Percentiles rank a stretch among this genome's conserved stretches.
Conservation (phyloP, 2,888 invertebrate genomes). For the Coleophora deauratella region DNA sequence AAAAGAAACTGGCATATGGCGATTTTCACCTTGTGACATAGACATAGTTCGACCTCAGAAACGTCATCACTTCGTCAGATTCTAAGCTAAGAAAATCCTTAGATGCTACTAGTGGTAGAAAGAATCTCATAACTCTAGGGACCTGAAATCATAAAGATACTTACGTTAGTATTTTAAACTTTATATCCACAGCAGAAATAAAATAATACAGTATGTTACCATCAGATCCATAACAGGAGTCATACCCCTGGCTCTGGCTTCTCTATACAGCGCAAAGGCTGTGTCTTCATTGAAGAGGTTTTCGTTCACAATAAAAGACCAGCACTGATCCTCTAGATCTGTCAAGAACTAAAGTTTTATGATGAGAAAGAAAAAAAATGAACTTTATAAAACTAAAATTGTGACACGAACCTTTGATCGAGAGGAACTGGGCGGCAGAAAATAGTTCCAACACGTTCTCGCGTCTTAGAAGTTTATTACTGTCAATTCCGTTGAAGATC, state of each 20-base stretch:
- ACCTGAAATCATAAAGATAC: conserved; percentile 40
- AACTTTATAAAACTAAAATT: neutral
- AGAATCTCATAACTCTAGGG: conserved; percentile 83
- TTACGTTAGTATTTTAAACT: neutral
- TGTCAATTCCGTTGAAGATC: conserved; percentile 77
- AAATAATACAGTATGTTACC: conserved; percentile 28
- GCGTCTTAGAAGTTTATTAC: conserved; percentile 77
- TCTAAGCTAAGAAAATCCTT: conserved; percentile 81
- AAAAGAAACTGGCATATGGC: too few species aligned
- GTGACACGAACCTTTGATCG: conserved; percentile 74
- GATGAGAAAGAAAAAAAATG: neutral
- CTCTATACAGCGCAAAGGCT: conserved; percentile 79
- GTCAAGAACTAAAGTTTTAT: conserved; percentile 7
- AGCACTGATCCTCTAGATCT: conserved; percentile 85
- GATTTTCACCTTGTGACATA: conserved; percentile 78
- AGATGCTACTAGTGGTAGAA: conserved; percentile 83
- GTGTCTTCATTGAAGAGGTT: conserved; percentile 82
- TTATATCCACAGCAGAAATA: too few species aligned
- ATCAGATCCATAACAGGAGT: conserved; percentile 79
- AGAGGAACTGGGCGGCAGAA: conserved; percentile 80
- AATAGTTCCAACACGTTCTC: conserved; percentile 83
- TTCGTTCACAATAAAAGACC: conserved; percentile 82
- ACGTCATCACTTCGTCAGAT: conserved; percentile 77
- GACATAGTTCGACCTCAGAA: conserved; percentile 82
- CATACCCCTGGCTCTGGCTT: conserved; percentile 72